A percentile compares a stretch with the other conserved stretches of the same genome.
Evolutionary conservation across 2,888 invertebrate species (phyloP).

Genomic region (Stenchaetothrips biformis): DNA sequence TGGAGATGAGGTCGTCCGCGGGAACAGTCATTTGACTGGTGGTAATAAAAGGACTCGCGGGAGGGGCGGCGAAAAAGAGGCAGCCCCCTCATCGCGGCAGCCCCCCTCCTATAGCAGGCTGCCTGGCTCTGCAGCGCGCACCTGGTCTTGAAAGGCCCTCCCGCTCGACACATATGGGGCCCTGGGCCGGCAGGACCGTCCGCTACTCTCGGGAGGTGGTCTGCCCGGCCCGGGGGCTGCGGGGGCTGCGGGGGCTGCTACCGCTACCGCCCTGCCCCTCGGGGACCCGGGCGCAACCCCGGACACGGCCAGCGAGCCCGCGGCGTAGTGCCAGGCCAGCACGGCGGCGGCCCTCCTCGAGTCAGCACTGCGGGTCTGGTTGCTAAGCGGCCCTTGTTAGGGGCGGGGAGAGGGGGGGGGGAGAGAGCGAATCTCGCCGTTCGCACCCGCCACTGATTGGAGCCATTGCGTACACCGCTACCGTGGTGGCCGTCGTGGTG

Average conservation of each 20-base stretch:
- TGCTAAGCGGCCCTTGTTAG: slow-evolving; percentile 12
- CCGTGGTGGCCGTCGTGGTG: no score
- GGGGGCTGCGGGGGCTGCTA: no score
- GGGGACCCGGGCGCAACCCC: no score
- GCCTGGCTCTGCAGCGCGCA: background rate
- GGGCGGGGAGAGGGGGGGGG: background rate
- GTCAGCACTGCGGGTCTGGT: background rate
- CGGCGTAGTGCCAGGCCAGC: background rate
- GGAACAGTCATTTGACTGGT: slow-evolving; percentile 12
- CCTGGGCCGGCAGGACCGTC: background rate
- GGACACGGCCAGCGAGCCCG: background rate
- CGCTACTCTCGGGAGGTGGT: background rate
- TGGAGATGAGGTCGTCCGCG: background rate
- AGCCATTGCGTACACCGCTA: no score
- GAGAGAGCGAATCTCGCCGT: no score
- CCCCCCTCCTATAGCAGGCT: background rate
- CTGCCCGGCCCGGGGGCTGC: background rate
- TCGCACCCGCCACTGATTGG: no score
- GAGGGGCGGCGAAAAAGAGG: slow-evolving; percentile 1
- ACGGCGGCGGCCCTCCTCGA: background rate
- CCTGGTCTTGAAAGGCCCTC: background rate
- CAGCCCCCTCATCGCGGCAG: background rate
- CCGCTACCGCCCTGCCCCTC: no score
- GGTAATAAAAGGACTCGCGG: slow-evolving; percentile 15
- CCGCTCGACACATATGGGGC: slow-evolving; percentile 1